phyloP scores from a whole-genome alignment of 2,797 vertebrate species.

The Ceyx erithaca region DNA sequence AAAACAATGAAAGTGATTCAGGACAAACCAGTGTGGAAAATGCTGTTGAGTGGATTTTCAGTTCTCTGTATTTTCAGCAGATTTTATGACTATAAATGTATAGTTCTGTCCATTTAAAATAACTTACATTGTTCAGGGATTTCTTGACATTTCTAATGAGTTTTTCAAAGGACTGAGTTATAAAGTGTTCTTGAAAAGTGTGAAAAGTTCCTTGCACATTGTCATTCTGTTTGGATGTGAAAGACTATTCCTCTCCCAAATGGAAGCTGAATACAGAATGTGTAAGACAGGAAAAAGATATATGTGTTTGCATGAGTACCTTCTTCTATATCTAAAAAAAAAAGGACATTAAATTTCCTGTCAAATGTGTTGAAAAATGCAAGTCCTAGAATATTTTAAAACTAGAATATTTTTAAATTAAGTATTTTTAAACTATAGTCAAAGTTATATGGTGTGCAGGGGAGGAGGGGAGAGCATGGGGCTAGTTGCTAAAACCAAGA shows the following conservation, averaged over 20 bases:
- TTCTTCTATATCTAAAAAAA: background rate
- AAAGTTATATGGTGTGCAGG: background rate
- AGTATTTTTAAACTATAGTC: background rate
- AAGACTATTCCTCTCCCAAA: background rate
- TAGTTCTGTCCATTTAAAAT: background rate
- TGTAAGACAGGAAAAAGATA: background rate
- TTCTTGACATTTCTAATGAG: background rate
- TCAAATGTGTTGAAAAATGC: background rate
- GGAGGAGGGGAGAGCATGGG: background rate
- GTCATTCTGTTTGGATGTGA: background rate
- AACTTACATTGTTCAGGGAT: background rate
- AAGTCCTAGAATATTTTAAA: background rate
- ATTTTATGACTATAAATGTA: background rate
- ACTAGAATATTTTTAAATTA: background rate
- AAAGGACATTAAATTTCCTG: background rate
- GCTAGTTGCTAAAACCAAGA: background rate
- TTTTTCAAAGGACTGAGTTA: background rate
- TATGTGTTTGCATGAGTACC: fast-evolving
- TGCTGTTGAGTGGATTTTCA: slow-evolving; percentile 23
- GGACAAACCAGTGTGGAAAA: slow-evolving; percentile 57
- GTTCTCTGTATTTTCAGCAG: background rate
- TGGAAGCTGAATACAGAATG: background rate
- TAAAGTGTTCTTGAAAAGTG: background rate
- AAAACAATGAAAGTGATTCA: slow-evolving; percentile 36
- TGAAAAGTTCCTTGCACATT: background rate